Evolutionary conservation across 1,140 invertebrate genomes (phyloP), one percentile per base, ranked within the genome.

Genomic region (Nautilus pompilius): DNA sequence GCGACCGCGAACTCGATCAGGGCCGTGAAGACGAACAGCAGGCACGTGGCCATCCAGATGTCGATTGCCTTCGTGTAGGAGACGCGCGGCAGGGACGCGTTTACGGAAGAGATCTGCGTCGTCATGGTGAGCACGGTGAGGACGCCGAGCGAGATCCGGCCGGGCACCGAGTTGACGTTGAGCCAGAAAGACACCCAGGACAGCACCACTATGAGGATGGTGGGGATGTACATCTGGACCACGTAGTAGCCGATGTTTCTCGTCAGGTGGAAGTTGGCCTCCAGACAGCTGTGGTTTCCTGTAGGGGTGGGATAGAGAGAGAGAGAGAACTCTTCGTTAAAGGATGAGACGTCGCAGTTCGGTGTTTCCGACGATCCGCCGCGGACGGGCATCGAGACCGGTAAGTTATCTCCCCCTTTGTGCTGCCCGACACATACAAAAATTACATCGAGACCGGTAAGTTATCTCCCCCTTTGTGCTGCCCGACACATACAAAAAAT

Each of bases 171-270:
- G 62, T 74, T 75, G 57, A 74, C 72, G 55, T 74, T 77, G 8
- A 79, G 62, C 75, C 75, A 79, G 65, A 79, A 79, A n/a, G 77
- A 79, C 34, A 79, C 72, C 77, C 77, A 79, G 4, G 77, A 79
- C 46, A 79, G 61, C 72, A 77, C 75, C 29, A 79, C 77, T 48
- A 79, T 74, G n/a, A 79, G 71, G 26, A 77, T 69, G 56, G 73
- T 76, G 34, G 77, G 77, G 57, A 79, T 73, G 70, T 79, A 79
- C 72, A 77, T 77, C 61, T 79, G 75, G 5, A 77, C 74, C 36
- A 79, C 63, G 67, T 79, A 79, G 64, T 76, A 79, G 29, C 73
- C 72, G 29, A 79, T 71, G 60, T 76, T 78, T 53, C 77, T 66
- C 10, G 63, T 67, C 54, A 79, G 58, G 51, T 63, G 65, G 41